Evolutionary conservation across 2,797 vertebrate genomes (phyloP).

Genomic region (Coregonus ussuriensis): DNA sequence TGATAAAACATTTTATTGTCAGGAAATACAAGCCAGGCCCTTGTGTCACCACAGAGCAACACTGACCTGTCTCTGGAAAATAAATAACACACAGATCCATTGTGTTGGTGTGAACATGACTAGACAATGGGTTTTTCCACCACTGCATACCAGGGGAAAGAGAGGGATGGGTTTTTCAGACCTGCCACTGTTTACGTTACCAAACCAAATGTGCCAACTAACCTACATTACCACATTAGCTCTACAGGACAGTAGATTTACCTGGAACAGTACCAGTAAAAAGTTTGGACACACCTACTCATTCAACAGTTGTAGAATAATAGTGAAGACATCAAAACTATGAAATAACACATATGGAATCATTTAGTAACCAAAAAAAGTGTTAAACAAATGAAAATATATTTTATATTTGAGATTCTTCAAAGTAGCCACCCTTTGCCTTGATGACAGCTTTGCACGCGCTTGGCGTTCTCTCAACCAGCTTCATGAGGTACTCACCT

Average conservation of each 20-base stretch:
- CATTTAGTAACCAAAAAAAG: too few species aligned
- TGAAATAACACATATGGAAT: too few species aligned
- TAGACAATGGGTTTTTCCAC: background rate
- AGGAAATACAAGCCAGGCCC: background rate
- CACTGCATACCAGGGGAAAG: background rate
- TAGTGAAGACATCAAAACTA: too few species aligned
- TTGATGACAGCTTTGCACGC: too few species aligned
- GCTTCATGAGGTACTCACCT: too few species aligned
- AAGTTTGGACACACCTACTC: too few species aligned
- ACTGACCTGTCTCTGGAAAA: background rate
- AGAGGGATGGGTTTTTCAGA: background rate
- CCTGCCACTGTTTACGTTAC: background rate
- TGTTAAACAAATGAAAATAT: too few species aligned
- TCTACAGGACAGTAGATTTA: background rate
- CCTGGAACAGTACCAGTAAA: background rate
- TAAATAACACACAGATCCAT: background rate
- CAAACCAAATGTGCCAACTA: background rate
- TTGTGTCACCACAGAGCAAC: background rate
- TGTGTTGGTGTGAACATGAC: background rate
- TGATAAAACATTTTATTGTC: background rate
- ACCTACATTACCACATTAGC: background rate
- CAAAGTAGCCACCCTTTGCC: too few species aligned
- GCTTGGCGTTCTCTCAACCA: too few species aligned
- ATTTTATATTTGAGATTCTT: too few species aligned
- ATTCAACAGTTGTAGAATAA: too few species aligned